Evolutionary conservation across 2,797 vertebrate species (phyloP).

Genomic region (Diglossa cyanea): DNA sequence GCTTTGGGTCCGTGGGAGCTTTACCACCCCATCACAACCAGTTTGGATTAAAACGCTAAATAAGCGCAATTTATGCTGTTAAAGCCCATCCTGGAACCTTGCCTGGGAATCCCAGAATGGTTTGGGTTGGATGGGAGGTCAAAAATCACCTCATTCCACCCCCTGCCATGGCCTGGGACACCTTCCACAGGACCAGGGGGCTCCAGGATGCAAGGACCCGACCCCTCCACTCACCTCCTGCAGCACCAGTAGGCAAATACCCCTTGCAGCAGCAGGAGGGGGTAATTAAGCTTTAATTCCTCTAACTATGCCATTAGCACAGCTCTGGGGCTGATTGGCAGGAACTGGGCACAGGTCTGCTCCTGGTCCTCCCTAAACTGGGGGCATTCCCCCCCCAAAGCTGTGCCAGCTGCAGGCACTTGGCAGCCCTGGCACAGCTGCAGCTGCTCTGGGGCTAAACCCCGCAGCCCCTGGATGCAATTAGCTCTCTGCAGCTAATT

Average conservation of each 20-base stretch:
- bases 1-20: background rate
- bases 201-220: accelerated
- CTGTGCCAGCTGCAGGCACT: background rate
- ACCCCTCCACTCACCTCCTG: background rate
- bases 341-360: background rate
- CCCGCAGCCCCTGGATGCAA: accelerated
- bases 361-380: background rate
- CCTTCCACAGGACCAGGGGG: background rate
- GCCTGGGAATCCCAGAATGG: accelerated
- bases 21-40: accelerated
- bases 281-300: slow-evolving; percentile 6
- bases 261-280: background rate
- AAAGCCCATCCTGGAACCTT: background rate
- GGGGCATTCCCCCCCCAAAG: no score
- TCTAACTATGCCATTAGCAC: slow-evolving; percentile 11
- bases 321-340: background rate
- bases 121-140: accelerated
- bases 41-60: background rate
- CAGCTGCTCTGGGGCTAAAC: background rate
- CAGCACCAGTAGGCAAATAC: background rate
- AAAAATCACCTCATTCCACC: accelerated
- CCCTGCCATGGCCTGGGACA: accelerated
- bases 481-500: background rate
- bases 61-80: accelerated
- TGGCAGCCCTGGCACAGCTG: no score